Conservation (phyloP, 2,113 vertebrate species). For the Numida meleagris region DNA sequence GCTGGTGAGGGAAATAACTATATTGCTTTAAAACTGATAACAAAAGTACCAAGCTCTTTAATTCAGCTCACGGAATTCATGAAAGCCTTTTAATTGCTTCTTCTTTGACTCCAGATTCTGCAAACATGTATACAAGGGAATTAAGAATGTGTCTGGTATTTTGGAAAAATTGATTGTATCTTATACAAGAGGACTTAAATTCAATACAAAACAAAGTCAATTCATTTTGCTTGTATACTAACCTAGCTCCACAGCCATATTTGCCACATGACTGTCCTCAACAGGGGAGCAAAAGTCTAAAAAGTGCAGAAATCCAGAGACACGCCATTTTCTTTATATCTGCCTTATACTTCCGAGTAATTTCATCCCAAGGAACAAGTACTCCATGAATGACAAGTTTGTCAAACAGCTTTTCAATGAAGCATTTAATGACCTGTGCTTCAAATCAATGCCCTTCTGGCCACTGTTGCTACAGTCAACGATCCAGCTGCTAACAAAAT, state of each 20-base stretch:
- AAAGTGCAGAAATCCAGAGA: not conserved
- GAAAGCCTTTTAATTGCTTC: constrained; percentile 41
- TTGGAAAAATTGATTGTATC: not conserved
- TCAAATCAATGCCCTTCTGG: constrained; percentile 9
- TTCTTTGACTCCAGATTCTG: not conserved
- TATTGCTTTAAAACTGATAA: constrained; percentile 8
- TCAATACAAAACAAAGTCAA: not conserved
- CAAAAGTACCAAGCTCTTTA: constrained; percentile 5
- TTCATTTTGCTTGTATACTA: not conserved
- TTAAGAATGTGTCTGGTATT: not conserved
- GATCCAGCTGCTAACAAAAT: not conserved
- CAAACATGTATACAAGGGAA: not conserved
- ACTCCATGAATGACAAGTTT: not conserved
- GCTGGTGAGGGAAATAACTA: constrained; percentile 9
- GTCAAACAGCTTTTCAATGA: constrained; percentile 17
- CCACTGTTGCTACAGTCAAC: not conserved
- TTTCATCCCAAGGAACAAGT: not conserved
- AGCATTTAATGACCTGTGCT: not conserved
- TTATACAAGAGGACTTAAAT: not conserved
- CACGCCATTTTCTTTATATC: not conserved
- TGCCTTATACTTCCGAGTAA: not conserved
- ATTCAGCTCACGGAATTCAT: constrained; percentile 31
- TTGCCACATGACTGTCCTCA: not conserved
- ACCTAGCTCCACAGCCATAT: not conserved
- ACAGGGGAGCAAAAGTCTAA: not conserved